Evolutionary conservation across 2,113 vertebrate species (phyloP).

Genomic region (rat (Rattus norvegicus)): GRCr8 NC_086026.1:97825001-97825500

Average conservation of each 20-base stretch:
- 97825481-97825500: slow-evolving; percentile 68
- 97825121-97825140: slow-evolving; percentile 7
- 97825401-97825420: slow-evolving; percentile 42
- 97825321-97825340: neutral
- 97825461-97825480: slow-evolving; percentile 59
- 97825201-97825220: neutral
- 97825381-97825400: slow-evolving; percentile 46
- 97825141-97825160: neutral
- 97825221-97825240: slow-evolving; percentile 31
- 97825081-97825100: neutral
- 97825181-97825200: neutral
- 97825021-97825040: slow-evolving; percentile 16
- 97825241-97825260: neutral
- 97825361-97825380: slow-evolving; percentile 11
- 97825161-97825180: neutral
- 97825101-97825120: neutral
- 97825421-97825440: slow-evolving; percentile 58
- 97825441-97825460: slow-evolving; percentile 22
- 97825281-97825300: slow-evolving; percentile 50
- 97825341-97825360: slow-evolving; percentile 42
- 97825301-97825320: slow-evolving; percentile 41
- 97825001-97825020: neutral
- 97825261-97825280: slow-evolving; percentile 2
- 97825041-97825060: slow-evolving; percentile 23
- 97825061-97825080: slow-evolving; percentile 2